A percentile compares a stretch with the other conserved stretches of the same genome.
Conservation (phyloP, 2,797 vertebrate genomes). For the Sus cebifrons region DNA sequence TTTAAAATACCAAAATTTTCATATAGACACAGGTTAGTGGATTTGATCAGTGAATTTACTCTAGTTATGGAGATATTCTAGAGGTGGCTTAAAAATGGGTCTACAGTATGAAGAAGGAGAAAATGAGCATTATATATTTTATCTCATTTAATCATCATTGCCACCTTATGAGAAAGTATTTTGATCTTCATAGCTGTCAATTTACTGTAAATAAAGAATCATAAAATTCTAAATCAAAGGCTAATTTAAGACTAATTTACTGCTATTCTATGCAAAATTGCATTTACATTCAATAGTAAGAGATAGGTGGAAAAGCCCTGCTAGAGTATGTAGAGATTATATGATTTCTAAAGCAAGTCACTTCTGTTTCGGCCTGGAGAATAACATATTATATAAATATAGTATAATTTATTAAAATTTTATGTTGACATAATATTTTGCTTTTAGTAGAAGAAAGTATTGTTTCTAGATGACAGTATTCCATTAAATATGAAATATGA, state of each 20-base stretch:
- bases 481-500: background rate
- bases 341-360: slow-evolving; percentile 58
- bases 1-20: slow-evolving; percentile 45
- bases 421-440: background rate
- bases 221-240: slow-evolving; percentile 11
- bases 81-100: slow-evolving; percentile 37
- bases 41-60: slow-evolving; percentile 36
- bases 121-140: slow-evolving; percentile 32
- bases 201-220: slow-evolving; percentile 36
- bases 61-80: background rate
- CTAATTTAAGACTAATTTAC: slow-evolving; percentile 43
- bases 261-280: slow-evolving; percentile 48
- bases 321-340: background rate
- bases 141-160: slow-evolving; percentile 34
- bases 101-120: background rate
- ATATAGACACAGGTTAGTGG: background rate
- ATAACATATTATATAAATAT: background rate
- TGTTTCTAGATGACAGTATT: slow-evolving; percentile 2
- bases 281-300: slow-evolving; percentile 28
- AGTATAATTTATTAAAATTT: slow-evolving; percentile 2
- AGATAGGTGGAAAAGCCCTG: background rate
- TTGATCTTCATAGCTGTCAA: slow-evolving; percentile 35
- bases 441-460: background rate
- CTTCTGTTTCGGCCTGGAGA: slow-evolving; percentile 15
- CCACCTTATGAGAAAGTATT: background rate